A percentile compares a stretch with the other conserved stretches of the same genome.
These are phyloP conservation scores for Dicerorhinus sumatrensis DNA, from an alignment of 2,113 vertebrate species.

Conservation along the genomic window DNA sequence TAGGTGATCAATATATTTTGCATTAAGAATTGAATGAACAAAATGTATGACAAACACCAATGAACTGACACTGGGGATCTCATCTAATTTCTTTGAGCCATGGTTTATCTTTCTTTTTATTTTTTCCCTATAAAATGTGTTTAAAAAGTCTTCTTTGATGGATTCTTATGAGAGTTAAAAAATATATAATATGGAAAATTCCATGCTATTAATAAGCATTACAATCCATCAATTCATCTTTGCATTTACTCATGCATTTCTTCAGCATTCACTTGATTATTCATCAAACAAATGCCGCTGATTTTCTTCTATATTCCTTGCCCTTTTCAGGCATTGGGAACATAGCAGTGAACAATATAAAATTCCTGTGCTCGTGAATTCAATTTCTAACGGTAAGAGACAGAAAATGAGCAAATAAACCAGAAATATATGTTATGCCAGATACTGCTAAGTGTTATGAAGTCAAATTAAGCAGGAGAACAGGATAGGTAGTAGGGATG, in stretches of 20 bases:
- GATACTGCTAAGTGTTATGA: neutral
- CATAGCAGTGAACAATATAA: neutral
- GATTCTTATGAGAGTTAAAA: neutral
- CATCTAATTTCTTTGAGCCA: neutral
- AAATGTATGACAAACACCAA: neutral
- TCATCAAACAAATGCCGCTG: neutral
- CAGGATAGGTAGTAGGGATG: neutral
- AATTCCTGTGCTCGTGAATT: neutral
- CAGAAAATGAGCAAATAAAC: neutral
- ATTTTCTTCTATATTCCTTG: neutral
- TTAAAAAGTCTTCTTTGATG: neutral
- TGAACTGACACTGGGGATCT: neutral
- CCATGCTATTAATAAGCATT: neutral
- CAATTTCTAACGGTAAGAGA: neutral
- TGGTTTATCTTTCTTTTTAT: neutral
- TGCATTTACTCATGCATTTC: neutral
- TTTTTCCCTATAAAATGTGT: neutral
- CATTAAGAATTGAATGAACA: neutral
- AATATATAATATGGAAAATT: neutral
- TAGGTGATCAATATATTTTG: neutral
- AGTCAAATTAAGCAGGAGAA: neutral
- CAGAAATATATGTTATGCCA: neutral
- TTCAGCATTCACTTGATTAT: neutral
- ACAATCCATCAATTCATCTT: neutral
- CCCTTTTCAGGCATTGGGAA: neutral